These are phyloP conservation scores for Poicephalus meyeri DNA, from an alignment of 2,113 vertebrate genomes.

Conservation along the genomic window DNA sequence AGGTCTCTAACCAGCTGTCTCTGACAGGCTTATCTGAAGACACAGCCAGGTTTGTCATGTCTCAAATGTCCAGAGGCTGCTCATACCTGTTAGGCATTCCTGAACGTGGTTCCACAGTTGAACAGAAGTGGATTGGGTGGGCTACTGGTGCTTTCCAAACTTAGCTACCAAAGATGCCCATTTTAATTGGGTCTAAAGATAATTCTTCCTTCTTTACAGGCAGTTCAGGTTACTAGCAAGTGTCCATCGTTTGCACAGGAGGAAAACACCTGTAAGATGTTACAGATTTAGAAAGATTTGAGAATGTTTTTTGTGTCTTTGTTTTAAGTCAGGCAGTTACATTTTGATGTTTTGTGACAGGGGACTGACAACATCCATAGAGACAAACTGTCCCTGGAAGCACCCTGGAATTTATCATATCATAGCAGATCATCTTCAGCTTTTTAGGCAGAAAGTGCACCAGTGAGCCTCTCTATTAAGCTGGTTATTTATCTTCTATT, in stretches of 20 bases:
- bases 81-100: accelerated
- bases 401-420: background rate
- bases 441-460: background rate
- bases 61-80: background rate
- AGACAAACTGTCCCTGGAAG: background rate
- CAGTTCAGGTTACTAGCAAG: background rate
- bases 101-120: background rate
- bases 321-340: background rate
- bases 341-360: background rate
- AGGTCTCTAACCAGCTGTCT: background rate
- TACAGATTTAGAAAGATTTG: background rate
- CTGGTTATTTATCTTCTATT: background rate
- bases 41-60: background rate
- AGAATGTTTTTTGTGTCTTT: background rate
- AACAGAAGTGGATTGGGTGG: background rate
- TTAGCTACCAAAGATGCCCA: background rate
- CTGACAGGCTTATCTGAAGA: background rate
- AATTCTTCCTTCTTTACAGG: background rate
- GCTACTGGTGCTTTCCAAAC: background rate
- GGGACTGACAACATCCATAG: background rate
- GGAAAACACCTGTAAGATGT: background rate
- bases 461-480: background rate
- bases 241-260: background rate
- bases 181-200: background rate
- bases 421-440: background rate